Evolutionary conservation across 2,797 vertebrate genomes (phyloP).

Genomic region (Phoeniculus purpureus): DNA sequence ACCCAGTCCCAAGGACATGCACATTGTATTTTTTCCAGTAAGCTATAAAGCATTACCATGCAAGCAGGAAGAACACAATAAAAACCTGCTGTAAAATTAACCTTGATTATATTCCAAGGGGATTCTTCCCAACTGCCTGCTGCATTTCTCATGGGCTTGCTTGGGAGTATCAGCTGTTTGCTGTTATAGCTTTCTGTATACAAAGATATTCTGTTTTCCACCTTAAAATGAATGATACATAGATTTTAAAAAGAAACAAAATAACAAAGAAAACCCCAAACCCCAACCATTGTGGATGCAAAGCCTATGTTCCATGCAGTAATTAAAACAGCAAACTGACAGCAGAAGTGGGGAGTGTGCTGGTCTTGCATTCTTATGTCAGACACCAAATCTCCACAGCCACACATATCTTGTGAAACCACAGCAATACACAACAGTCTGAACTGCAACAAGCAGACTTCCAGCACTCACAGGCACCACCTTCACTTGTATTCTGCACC

Average conservation of each 20-base stretch:
- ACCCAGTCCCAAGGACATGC: not conserved
- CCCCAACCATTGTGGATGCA: not conserved
- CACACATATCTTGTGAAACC: not conserved
- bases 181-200: not conserved
- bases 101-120: not conserved
- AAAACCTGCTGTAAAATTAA: constrained; percentile 1
- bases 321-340: not conserved
- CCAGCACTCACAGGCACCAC: not conserved
- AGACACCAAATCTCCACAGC: not conserved
- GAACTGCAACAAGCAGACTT: not conserved
- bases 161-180: not conserved
- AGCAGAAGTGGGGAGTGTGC: not conserved
- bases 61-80: not conserved
- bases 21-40: not conserved
- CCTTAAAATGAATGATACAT: not conserved
- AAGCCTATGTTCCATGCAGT: not conserved
- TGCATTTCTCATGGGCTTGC: not conserved
- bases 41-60: not conserved
- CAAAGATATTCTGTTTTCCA: not conserved
- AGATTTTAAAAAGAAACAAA: not conserved
- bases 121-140: not conserved
- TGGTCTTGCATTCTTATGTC: not conserved
- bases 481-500: not conserved
- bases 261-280: not conserved
- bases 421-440: not conserved